Base-by-base conservation (phyloP, 2,113 vertebrate genomes). In the Rhinoderma darwinii region DNA sequence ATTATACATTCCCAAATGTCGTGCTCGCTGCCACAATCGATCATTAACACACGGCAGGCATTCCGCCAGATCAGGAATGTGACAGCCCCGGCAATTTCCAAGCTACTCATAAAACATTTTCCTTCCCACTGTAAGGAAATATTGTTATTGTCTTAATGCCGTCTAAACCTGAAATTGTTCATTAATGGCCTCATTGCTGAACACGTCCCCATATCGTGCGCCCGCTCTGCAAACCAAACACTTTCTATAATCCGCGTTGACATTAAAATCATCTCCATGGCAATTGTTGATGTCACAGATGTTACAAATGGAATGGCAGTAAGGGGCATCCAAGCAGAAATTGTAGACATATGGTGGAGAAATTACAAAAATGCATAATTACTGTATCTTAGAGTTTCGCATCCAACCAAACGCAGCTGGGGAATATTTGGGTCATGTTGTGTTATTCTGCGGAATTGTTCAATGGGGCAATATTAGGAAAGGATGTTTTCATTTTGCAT, bases 201-300 rank as follows among this genome's bases (percentile, higher is more conserved):
- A 54, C 32, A 15, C 43, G 39, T 51, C 5, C 35, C 22, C 25
- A 54, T 1, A 41, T 41, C 68, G n/a, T 35, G 37, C 50, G 66
- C 66, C 51, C 15, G 44, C 54, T 27, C 54, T 7, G 59, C 37
- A 44, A 20, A 14, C 12, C 63, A 83, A 83, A 61, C 15, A 5
- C 39, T n/a, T 61, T 61, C 56, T 43, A 22, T 56, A 56, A 73
- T 44, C 70, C 56, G 30, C 27, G 11, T 43, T 79, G 61, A 86
- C 75, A 86, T 86, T 79, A 66, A n/a, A 35, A 86, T 70, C 74
- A 78, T 78, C 59, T 86, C 84, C 75, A 78, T 79, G 84, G 84
- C 61, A 47, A 79, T 86, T 63, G 56, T 79, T 68, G 74, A 79
- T 86, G 84, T 79, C 75, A 79, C 84, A 86, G 84, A 86, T 86